These are phyloP conservation scores for Pyrocephalus nanus DNA, from an alignment of 2,797 vertebrate genomes.

Conservation along the genomic window DNA sequence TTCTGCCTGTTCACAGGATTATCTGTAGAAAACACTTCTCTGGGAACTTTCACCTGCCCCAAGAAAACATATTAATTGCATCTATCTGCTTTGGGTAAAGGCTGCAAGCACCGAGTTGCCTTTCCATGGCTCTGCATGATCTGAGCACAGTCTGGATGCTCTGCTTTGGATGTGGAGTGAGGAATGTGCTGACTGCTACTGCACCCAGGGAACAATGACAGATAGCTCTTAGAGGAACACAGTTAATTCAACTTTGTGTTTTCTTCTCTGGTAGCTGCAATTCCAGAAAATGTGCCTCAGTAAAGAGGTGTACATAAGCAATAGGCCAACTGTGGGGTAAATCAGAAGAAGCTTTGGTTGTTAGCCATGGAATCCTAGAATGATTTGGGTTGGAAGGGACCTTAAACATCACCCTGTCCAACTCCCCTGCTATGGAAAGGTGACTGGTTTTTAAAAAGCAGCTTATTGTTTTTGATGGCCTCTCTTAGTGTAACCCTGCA, in stretches of 20 bases:
- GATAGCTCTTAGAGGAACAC: not conserved
- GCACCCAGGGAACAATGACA: not conserved
- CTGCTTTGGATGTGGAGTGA: not conserved
- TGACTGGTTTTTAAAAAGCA: not conserved
- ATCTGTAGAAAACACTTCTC: not conserved
- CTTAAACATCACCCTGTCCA: not conserved
- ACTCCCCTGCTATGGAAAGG: rapidly evolving
- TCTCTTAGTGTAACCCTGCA: not conserved
- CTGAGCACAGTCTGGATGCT: not conserved
- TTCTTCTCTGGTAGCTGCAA: not conserved
- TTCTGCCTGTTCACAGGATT: not conserved
- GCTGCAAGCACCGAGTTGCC: not conserved
- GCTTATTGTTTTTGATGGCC: not conserved
- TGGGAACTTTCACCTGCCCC: not conserved
- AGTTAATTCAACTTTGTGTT: not conserved
- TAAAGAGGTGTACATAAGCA: not conserved
- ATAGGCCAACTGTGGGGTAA: not conserved
- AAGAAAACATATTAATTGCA: not conserved
- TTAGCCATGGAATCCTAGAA: not conserved
- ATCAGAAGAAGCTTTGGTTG: not conserved
- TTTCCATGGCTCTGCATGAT: rapidly evolving
- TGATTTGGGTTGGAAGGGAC: not conserved
- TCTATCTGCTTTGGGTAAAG: not conserved
- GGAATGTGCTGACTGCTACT: not conserved
- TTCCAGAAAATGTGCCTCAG: not conserved